Base-by-base conservation (phyloP, 2,888 invertebrate species). In the Icerya purchasi region DNA sequence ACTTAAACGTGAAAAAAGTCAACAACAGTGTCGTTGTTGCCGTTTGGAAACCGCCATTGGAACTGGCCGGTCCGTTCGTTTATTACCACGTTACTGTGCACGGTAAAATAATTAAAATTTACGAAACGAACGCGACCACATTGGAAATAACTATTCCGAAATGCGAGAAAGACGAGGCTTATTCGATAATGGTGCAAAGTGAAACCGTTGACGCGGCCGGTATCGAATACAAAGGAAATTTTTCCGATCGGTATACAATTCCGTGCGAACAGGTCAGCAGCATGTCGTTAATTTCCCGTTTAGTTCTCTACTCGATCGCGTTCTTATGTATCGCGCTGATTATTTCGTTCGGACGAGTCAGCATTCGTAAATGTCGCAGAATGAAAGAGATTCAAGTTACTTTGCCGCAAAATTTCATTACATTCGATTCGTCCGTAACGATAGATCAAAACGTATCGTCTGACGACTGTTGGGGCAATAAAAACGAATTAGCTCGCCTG, bases 61-160 rank as follows among this genome's bases (percentile, higher is more conserved):
- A 68, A 53, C 71, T 75, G 22, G 77, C 77, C 8, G 81, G 81
- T 1, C 74, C 73, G 20, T 68, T 80, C 1, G 77, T 78, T 63
- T n/a, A 52, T 2, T 1, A 1, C 2, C 10, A 52, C n/a, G 20
- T 25, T 2, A 53, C 52, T 1, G 53, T 56, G 2, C 21, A 25
- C 3, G 21, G 14, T 36, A 22, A 22, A 5, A 22, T 24, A 23
- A 20, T 24, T 1, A 2, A 14, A 2, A 24, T 20, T 2, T 14
- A 19, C 10, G 5, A 22, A n/a, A 22, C 50, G 1, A n/a, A n/a
- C 1, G 53, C 20, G 8, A 60, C 54, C 20, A 19, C 19, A 10
- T 21, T 51, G 3, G 3, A 3, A 10, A 14, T 59, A 19, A 19
- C 19, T 22, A 22, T 51, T 14, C 25, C 53, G 3, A 22, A 24